phyloP scores from a whole-genome alignment of 1,140 invertebrate genomes.

The Marisa cornuarietis region DNA sequence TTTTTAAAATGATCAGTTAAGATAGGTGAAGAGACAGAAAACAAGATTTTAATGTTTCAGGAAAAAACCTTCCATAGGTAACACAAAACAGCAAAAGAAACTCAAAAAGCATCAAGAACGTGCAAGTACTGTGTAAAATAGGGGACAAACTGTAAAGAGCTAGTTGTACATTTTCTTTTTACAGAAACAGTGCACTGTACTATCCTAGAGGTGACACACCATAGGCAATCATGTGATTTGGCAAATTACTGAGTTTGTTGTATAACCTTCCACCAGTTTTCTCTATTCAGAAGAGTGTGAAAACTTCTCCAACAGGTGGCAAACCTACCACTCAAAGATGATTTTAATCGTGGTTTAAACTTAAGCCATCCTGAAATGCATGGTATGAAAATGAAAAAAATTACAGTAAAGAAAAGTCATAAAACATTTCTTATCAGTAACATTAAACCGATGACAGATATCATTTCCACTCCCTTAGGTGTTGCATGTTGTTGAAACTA shows the following conservation, averaged over 20 bases:
- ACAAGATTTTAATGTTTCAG: not conserved
- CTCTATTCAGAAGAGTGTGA: too few relatives aligned
- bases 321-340: conserved; percentile 25
- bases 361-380: conserved; percentile 15
- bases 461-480: too few relatives aligned
- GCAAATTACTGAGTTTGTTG: too few relatives aligned
- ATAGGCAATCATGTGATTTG: not conserved
- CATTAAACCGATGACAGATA: too few relatives aligned
- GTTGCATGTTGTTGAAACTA: too few relatives aligned
- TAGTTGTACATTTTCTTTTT: not conserved
- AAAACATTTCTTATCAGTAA: too few relatives aligned
- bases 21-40: not conserved
- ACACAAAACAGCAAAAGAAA: not conserved
- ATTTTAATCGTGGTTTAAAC: conserved; percentile 14
- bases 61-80: not conserved
- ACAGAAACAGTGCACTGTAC: not conserved
- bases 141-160: not conserved
- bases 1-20: too few relatives aligned
- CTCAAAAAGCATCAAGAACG: not conserved
- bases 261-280: too few relatives aligned
- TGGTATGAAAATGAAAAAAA: not conserved
- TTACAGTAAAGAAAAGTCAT: not conserved
- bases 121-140: not conserved
- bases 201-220: not conserved
- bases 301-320: too few relatives aligned